Conservation (phyloP, 2,888 invertebrate species). For the Eupithecia exiguata region DNA sequence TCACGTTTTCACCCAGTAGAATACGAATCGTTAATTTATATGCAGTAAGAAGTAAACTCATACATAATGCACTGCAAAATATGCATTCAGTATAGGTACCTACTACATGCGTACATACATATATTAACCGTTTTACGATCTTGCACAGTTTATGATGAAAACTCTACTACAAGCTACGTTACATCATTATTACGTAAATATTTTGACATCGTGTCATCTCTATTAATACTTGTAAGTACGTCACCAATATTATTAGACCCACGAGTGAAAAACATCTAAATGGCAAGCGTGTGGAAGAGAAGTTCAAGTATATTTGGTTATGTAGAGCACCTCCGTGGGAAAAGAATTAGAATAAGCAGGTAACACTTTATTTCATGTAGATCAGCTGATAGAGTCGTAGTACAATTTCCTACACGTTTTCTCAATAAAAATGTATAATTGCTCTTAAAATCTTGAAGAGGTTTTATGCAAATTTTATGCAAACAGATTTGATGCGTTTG, state of each 20-base stretch:
- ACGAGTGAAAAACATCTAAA: constrained; percentile 23
- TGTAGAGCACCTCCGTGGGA: constrained; percentile 56
- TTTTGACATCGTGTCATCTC: constrained; percentile 71
- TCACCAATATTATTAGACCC: constrained; percentile 51
- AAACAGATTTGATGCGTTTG: background rate
- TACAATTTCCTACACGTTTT: constrained; percentile 54
- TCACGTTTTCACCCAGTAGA: constrained; percentile 32
- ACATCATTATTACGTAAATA: constrained; percentile 66
- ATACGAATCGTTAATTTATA: constrained; percentile 23
- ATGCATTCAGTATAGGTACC: constrained; percentile 35
- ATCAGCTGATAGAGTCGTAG: constrained; percentile 51
- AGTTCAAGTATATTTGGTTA: constrained; percentile 28
- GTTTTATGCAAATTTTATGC: constrained; percentile 1
- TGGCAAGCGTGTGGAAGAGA: constrained; percentile 10
- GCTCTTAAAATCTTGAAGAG: background rate
- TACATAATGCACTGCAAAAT: constrained; percentile 28
- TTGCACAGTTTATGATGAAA: constrained; percentile 44
- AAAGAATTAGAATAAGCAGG: constrained; percentile 51
- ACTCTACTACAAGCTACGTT: constrained; percentile 48
- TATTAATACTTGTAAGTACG: constrained; percentile 57
- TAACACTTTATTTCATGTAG: constrained; percentile 52
- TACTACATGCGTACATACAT: constrained; percentile 24
- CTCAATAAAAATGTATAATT: constrained; percentile 50
- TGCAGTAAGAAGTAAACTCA: constrained; percentile 31
- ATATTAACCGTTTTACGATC: constrained; percentile 36